Evolutionary conservation across 2,113 vertebrate genomes (phyloP), one percentile per base, ranked within the genome.

Genomic region (Eclectus roratus): DNA sequence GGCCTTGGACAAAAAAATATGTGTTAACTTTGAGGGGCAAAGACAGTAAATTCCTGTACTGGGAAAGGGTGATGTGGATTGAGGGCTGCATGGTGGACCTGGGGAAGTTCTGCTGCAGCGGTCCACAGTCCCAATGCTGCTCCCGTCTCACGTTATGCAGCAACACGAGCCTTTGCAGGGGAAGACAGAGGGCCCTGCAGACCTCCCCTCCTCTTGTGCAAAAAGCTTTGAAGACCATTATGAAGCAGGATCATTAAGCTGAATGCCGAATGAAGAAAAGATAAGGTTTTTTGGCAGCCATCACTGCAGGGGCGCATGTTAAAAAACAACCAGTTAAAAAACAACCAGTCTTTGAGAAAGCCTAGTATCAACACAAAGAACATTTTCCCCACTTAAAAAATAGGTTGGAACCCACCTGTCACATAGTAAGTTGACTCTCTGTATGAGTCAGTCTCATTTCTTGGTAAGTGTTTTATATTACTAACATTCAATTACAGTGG

Each of bases 371-470:
- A 86, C 37, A 28, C 0, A 52, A 41, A 87, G 33, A 94, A 27
- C 17, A 10, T 66, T 64, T 81, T 87, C 80, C 41, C 21, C 60
- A 41, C 49, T 61, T 80, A 72, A 83, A 91, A 91, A 74, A 19
- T 23, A 80, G 9, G 13, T 70, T 89, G 37, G 53, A 83, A 71
- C 33, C 31, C 27, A 92, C 80, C 73, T 95, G 85, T 69, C 92
- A 69, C 17, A 1, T 49, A 60, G 14, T 29, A n/a, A 55, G 43
- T 64, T 91, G 61, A 76, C 37, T 89, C 41, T 55, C 25, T 47
- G 31, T 58, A 17, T 91, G 76, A 97, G 56, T 94, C 93, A 96
- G 90, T 55, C 82, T 91, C 72, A 60, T 95, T 95, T 84, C 72
- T 72, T 90, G 39, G 31, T 58, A 93, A 89, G 87, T 86, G 82